Base-by-base conservation (phyloP, 2,113 vertebrate species). In the Corythornis cristatus region DNA sequence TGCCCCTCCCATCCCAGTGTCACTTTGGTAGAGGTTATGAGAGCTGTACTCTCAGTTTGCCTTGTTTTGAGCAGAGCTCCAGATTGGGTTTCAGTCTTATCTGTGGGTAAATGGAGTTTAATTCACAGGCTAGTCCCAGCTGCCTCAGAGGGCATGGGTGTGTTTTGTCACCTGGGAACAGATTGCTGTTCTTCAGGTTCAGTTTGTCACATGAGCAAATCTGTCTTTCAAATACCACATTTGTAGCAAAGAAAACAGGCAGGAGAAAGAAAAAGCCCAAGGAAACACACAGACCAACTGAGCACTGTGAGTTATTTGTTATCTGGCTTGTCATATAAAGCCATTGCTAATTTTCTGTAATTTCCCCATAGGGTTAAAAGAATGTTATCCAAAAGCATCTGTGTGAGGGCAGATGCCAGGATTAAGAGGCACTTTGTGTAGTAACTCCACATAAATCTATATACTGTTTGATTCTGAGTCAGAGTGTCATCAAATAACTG, bases 321-420 rank as follows among this genome's bases (percentile, higher is more conserved):
- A 35, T 62, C 35, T 87, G 51, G 29, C n/a, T 88, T 84, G 33
- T 76, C 58, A 35, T 71, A 93, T 66, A 53, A 89, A 89, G 15
- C 22, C 40, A 42, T 42, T 89, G 16, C 18, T 56, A 77, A 83
- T 88, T 88, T 93, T 95, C 61, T 87, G 40, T 72, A 56, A 88
- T 90, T 93, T 94, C 22, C 31, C 33, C 65, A 80, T n/a, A 56
- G 53, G 68, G 16, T 46, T 94, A 90, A 95, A 93, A 91, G 72
- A 84, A 73, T 35, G 12, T 9, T 91, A 42, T 86, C 42, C 31
- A 51, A 88, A 93, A 86, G 43, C 70, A 56, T 45, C 15, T 1
- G 1, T 58, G 40, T 65, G 77, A 93, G 87, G 60, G 82, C 75
- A 91, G 54, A 88, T 79, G 67, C 70, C 88, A 26, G 67, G 40